Evolutionary conservation across 2,113 vertebrate species (phyloP).

Genomic region (Holacanthus passer): DNA sequence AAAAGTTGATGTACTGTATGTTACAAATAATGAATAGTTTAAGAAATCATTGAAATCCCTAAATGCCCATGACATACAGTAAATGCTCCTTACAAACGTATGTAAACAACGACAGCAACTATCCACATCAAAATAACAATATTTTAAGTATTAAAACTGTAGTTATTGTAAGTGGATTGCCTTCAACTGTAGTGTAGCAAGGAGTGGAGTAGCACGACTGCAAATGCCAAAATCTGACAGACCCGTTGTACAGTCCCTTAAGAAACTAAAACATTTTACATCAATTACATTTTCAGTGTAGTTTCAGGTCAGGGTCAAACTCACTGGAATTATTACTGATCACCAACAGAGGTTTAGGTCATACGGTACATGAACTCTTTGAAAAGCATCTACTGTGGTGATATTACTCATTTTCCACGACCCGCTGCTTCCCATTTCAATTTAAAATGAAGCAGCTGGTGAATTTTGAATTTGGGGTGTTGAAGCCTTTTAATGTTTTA

Average conservation of each 20-base stretch:
- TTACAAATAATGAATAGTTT: too few relatives aligned
- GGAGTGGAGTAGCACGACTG: neutral
- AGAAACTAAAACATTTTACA: neutral
- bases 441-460: constrained; percentile 38
- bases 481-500: constrained; percentile 41
- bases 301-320: neutral
- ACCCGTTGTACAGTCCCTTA: neutral
- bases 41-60: neutral
- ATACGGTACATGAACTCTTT: neutral
- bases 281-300: neutral
- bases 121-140: neutral
- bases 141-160: neutral
- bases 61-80: neutral
- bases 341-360: constrained; percentile 19
- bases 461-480: constrained; percentile 12
- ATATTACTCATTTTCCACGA: constrained; percentile 22
- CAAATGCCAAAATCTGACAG: neutral
- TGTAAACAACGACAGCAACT: too few relatives aligned
- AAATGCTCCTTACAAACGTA: neutral
- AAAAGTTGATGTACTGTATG: too few relatives aligned
- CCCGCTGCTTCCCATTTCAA: constrained; percentile 28
- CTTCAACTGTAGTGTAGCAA: neutral
- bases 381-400: neutral
- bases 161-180: too few relatives aligned
- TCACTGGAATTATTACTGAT: neutral